These are phyloP conservation scores for Leptothorax acervorum DNA, from an alignment of 2,888 invertebrate species.

Conservation along the genomic window DNA sequence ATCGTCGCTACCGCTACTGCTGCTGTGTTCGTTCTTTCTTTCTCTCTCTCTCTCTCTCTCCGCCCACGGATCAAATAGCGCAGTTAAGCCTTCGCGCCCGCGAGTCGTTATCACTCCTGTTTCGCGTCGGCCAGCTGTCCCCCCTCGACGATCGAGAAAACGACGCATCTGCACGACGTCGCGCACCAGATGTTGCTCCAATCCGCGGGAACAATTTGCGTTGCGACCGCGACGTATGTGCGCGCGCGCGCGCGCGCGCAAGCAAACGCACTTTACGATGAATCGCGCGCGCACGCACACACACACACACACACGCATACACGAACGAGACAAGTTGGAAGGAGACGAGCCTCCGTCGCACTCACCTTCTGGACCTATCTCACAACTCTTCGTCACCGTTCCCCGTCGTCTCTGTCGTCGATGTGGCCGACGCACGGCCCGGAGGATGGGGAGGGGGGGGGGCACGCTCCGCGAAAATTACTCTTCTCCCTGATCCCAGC, in stretches of 20 bases:
- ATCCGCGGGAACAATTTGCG: conserved; percentile 18
- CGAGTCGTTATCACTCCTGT: conserved; percentile 2
- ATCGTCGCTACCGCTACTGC: conserved; percentile 35
- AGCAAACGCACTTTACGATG: neutral
- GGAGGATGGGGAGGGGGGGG: too few species aligned
- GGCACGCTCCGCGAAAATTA: conserved; percentile 4
- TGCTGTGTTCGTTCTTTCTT: conserved; percentile 31
- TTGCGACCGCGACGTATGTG: neutral
- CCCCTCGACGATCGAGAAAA: neutral
- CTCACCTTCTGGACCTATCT: conserved; percentile 46
- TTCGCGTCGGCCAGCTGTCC: neutral
- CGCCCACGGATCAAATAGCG: neutral
- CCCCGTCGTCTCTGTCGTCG: neutral
- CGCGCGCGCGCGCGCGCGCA: neutral
- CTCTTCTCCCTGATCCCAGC: neutral
- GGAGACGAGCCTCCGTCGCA: conserved; percentile 19
- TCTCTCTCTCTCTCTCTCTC: neutral
- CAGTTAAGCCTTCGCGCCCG: conserved; percentile 9
- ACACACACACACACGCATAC: neutral
- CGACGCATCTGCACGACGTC: neutral
- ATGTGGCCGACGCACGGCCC: neutral
- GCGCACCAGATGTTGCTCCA: conserved; percentile 44
- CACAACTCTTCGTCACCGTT: conserved; percentile 35
- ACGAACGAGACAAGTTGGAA: neutral
- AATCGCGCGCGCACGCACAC: neutral